Evolutionary conservation across 2,797 vertebrate species (phyloP), one percentile per base, ranked within the genome.

Genomic region (Nyctibius grandis): DNA sequence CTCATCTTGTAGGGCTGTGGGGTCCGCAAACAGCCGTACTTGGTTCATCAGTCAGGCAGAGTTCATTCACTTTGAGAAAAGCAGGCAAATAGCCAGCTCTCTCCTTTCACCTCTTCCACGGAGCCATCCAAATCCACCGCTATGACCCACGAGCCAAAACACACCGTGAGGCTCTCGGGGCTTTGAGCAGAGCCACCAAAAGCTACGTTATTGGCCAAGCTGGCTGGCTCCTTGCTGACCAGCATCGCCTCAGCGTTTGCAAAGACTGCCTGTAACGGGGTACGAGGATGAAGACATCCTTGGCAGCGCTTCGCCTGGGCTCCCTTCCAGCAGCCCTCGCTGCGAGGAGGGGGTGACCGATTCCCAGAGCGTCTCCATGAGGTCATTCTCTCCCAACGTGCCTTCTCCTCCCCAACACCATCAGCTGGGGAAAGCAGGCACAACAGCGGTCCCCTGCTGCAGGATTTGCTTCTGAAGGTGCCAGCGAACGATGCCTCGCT

Each of bases 241-340:
- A 11, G 90, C 79, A 81, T 75, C 34, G 18, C 87, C 95, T 87
- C 82, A 63, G 80, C 6, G 0, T 81, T 90, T 92, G 93, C 93
- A 95, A 80, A 91, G 83, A 47, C 69, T 40, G 87, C 76, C 87
- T 69, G 78, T 79, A 85, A 76, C 9, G 25, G 95, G 93, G 57
- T 36, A 20, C 7, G 23, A 93, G 87, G 89, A 96, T 96, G 95
- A 96, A 97, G 78, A 67, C 95, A 97, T 68, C 78, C 10, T 45
- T 96, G 95, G 95, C 94, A 96, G 67, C 1, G 45, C 85, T 87
- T 47, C 1, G 20, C 53, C 80, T 64, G 79, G 93, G 89, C 95
- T 90, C 65, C 59, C 59, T 36, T 94, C 96, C 96, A 97, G 85
- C 76, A 94, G 78, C 89, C 69, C 79, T 81, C 1, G 0, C 80